A percentile compares a stretch with the other conserved stretches of the same genome.
Conservation (phyloP, 2,113 vertebrate species). For the Callocephalon fimbriatum region DNA sequence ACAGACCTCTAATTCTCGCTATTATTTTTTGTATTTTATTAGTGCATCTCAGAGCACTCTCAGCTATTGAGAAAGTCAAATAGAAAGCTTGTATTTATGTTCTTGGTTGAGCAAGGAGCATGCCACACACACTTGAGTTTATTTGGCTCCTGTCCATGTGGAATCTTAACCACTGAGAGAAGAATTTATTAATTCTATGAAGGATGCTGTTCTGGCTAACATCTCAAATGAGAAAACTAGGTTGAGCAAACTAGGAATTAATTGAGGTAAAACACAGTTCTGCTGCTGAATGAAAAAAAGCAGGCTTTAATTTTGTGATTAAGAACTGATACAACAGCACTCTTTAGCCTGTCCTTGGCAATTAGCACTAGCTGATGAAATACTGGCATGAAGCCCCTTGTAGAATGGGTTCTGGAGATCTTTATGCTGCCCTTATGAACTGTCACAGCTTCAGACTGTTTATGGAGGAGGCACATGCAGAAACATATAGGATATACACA, state of each 20-base stretch:
- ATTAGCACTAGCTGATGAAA: neutral
- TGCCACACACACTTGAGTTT: neutral
- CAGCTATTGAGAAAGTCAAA: neutral
- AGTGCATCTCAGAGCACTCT: neutral
- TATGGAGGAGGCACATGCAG: neutral
- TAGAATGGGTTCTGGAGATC: neutral
- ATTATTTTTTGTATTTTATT: neutral
- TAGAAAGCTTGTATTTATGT: neutral
- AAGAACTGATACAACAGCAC: neutral
- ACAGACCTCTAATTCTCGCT: neutral
- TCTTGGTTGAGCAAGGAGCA: neutral
- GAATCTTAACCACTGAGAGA: neutral
- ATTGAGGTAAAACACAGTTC: neutral
- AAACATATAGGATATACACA: neutral
- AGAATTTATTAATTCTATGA: neutral
- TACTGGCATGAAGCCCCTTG: neutral
- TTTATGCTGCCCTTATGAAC: neutral
- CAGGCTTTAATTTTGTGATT: neutral
- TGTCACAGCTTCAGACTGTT: neutral
- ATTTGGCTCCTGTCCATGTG: neutral
- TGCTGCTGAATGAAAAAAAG: neutral
- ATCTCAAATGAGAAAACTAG: neutral
- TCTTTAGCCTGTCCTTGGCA: neutral
- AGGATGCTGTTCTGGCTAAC: neutral
- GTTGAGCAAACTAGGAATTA: neutral